Percentiles rank a stretch among this genome's conserved stretches.
Evolutionary conservation across 2,888 invertebrate species (phyloP).

Genomic region (Troides aeacus): DNA sequence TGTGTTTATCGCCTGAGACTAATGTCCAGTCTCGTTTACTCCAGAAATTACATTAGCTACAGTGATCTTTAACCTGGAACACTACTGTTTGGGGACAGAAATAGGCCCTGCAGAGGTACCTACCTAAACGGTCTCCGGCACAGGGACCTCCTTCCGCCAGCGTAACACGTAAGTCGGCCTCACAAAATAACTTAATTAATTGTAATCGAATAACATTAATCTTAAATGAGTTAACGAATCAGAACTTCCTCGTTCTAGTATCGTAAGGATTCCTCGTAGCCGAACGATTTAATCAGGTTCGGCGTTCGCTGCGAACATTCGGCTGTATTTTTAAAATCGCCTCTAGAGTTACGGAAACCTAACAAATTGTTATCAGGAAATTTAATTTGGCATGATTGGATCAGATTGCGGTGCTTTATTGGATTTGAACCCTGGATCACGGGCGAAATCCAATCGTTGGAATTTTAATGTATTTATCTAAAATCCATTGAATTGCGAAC

Average conservation of each 20-base stretch:
- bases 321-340: slow-evolving; percentile 8
- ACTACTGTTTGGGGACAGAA: no score
- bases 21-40: no score
- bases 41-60: no score
- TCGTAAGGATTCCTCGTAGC: slow-evolving; percentile 7
- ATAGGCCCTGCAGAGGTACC: no score
- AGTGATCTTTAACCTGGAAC: no score
- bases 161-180: no score
- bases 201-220: no score
- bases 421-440: slow-evolving; percentile 32
- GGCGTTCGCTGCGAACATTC: neutral
- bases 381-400: slow-evolving; percentile 33
- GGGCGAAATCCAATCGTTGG: slow-evolving; percentile 23
- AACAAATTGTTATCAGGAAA: slow-evolving; percentile 29
- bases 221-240: neutral
- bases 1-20: no score
- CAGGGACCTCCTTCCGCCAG: no score
- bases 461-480: slow-evolving; percentile 17
- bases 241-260: neutral
- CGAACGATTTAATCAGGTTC: neutral
- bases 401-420: slow-evolving; percentile 36
- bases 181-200: no score
- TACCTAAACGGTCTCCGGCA: no score
- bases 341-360: slow-evolving; percentile 29
- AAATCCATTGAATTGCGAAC: slow-evolving; percentile 9